phyloP scores from a whole-genome alignment of 2,797 vertebrate genomes.

The Rhadinocentrus ornatus region DNA sequence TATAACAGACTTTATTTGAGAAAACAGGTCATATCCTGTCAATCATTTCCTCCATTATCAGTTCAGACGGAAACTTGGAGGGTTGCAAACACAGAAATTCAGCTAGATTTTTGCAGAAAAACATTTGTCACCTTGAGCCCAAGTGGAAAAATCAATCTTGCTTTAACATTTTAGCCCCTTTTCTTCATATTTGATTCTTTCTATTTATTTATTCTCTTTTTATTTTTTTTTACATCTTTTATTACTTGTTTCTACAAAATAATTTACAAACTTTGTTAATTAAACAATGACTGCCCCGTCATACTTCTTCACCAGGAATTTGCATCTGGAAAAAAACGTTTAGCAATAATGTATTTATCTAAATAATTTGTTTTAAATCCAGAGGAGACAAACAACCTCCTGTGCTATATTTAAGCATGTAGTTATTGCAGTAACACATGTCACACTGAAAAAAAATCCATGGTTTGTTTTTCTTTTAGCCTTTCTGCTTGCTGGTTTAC shows the following conservation, averaged over 20 bases:
- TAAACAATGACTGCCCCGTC: background rate
- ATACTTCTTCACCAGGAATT: background rate
- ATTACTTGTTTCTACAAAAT: no score
- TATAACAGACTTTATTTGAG: conserved; percentile 15
- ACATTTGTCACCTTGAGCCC: no score
- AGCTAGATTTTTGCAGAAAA: no score
- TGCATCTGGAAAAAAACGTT: conserved; percentile 18
- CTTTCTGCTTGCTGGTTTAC: no score
- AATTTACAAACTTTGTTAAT: no score
- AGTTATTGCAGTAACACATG: background rate
- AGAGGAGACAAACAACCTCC: background rate
- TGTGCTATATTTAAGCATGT: background rate
- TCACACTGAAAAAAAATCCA: no score
- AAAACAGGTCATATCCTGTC: conserved; percentile 12
- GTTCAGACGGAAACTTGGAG: no score
- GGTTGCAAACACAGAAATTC: no score
- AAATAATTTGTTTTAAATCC: background rate
- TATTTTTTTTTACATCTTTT: no score
- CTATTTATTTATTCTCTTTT: background rate
- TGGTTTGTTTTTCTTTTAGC: background rate
- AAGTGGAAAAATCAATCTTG: no score
- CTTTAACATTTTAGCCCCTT: background rate
- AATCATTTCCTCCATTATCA: background rate
- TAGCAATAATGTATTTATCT: conserved; percentile 1
- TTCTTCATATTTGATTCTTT: background rate